A percentile compares a stretch with the other conserved stretches of the same genome.
Conservation (phyloP, 1,140 invertebrate genomes). For the Littorina saxatilis region DNA sequence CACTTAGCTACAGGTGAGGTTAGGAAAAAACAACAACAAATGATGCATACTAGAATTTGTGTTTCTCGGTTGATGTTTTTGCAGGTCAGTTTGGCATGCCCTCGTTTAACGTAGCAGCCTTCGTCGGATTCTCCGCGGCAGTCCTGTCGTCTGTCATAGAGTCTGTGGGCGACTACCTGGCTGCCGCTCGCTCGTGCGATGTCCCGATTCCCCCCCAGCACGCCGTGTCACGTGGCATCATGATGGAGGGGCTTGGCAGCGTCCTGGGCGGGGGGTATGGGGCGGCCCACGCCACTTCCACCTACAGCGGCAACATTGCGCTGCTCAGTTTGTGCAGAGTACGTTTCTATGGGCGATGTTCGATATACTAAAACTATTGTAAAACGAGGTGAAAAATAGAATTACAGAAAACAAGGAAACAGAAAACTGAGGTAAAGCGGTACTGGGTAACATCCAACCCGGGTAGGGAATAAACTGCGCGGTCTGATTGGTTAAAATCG, state of each 20-base stretch:
- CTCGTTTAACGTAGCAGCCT: slow-evolving; percentile 67
- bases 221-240: slow-evolving; percentile 83
- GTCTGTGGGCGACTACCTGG: slow-evolving; percentile 76
- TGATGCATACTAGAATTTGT: no score
- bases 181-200: slow-evolving; percentile 70
- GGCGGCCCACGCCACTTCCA: slow-evolving; percentile 88
- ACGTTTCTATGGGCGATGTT: no score
- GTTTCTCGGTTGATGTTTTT: no score
- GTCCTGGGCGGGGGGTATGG: slow-evolving; percentile 88
- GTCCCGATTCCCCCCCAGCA: slow-evolving; percentile 71
- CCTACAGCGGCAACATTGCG: slow-evolving; percentile 78
- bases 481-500: no score
- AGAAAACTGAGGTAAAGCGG: no score
- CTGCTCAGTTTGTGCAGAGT: slow-evolving; percentile 62
- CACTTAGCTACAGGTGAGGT: no score
- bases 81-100: slow-evolving; percentile 76
- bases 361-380: no score
- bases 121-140: slow-evolving; percentile 73
- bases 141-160: slow-evolving; percentile 74
- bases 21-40: no score
- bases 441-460: no score
- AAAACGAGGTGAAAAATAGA: no score
- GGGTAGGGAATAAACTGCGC: no score
- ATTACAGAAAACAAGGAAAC: no score
- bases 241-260: slow-evolving; percentile 88